These are phyloP conservation scores for Porites rus DNA, from an alignment of 92 coral and sea anemone genomes.

Conservation along the genomic window DNA sequence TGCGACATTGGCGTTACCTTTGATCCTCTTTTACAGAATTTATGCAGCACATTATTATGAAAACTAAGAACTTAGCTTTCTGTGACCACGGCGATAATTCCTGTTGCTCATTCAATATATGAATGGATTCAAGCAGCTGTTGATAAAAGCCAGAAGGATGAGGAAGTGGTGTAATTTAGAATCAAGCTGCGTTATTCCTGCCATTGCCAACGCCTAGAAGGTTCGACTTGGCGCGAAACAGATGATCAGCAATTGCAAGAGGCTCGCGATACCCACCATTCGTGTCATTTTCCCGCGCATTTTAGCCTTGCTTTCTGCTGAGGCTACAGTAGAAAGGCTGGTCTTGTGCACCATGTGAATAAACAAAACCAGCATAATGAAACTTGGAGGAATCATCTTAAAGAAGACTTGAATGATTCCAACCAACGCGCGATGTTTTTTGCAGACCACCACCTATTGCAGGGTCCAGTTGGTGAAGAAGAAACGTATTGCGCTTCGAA, in stretches of 20 bases:
- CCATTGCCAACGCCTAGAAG: constrained; percentile 4
- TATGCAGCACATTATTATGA: too few species aligned
- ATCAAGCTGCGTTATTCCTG: constrained; percentile 44
- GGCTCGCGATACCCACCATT: constrained; percentile 66
- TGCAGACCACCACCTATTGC: too few species aligned
- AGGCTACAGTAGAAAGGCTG: not conserved
- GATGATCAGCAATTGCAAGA: constrained; percentile 55
- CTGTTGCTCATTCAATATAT: constrained; percentile 75
- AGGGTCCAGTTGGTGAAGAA: not conserved
- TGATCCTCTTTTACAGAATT: too few species aligned
- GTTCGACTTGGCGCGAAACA: constrained; percentile 74
- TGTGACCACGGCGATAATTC: constrained; percentile 72
- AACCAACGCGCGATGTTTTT: constrained; percentile 3
- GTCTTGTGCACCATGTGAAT: constrained; percentile 58
- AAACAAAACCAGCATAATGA: constrained; percentile 60
- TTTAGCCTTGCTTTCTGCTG: constrained; percentile 34
- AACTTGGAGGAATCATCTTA: constrained; percentile 48
- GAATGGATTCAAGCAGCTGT: constrained; percentile 74
- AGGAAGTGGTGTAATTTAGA: constrained; percentile 53
- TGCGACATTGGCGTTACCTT: too few species aligned
- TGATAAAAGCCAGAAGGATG: constrained; percentile 60
- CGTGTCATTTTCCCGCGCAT: constrained; percentile 67
- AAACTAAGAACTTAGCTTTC: constrained; percentile 1
- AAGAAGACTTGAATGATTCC: constrained; percentile 61
- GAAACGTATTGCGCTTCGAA: not conserved